A percentile compares a stretch with the other conserved stretches of the same genome.
phyloP scores from a whole-genome alignment of 2,888 invertebrate genomes.

The Patella depressa region DNA sequence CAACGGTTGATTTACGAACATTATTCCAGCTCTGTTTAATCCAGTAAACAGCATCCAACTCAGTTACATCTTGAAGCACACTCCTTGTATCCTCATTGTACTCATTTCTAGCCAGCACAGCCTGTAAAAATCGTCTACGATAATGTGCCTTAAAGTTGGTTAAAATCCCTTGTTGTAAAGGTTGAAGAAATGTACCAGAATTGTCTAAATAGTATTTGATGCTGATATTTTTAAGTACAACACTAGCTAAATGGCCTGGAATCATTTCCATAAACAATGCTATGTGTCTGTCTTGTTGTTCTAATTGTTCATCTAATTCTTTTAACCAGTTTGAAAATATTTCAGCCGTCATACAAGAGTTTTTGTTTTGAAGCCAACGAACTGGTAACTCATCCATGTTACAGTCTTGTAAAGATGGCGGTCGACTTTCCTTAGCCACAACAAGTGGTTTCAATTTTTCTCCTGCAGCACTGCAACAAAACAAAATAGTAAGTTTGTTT shows the following conservation, averaged over 20 bases:
- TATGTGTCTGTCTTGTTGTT: constrained; percentile 29
- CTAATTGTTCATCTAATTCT: constrained; percentile 27
- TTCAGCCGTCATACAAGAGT: constrained; percentile 26
- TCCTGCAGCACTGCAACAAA: constrained; percentile 32
- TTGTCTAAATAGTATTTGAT: constrained; percentile 35
- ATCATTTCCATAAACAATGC: constrained; percentile 37
- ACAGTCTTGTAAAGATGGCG: constrained; percentile 8
- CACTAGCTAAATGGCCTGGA: constrained; percentile 29
- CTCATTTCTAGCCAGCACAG: constrained; percentile 20
- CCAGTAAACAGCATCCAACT: constrained; percentile 32
- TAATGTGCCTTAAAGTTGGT: constrained; percentile 29
- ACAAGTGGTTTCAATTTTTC: constrained; percentile 33
- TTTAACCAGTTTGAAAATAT: constrained; percentile 32
- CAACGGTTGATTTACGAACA: constrained; percentile 14
- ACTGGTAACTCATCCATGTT: constrained; percentile 25
- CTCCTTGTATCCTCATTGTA: constrained; percentile 9
- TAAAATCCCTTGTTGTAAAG: constrained; percentile 31
- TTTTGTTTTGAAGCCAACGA: constrained; percentile 25
- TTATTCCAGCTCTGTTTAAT: constrained; percentile 29
- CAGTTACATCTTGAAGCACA: constrained; percentile 16
- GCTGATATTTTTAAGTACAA: constrained; percentile 30
- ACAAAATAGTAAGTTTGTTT: constrained; percentile 26
- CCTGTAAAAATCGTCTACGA: constrained; percentile 30
- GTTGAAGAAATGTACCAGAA: constrained; percentile 30
- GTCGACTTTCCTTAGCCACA: constrained; percentile 14